A percentile compares a stretch with the other conserved stretches of the same genome.
Conservation (phyloP, 2,113 vertebrate genomes). For the Osmerus mordax region DNA sequence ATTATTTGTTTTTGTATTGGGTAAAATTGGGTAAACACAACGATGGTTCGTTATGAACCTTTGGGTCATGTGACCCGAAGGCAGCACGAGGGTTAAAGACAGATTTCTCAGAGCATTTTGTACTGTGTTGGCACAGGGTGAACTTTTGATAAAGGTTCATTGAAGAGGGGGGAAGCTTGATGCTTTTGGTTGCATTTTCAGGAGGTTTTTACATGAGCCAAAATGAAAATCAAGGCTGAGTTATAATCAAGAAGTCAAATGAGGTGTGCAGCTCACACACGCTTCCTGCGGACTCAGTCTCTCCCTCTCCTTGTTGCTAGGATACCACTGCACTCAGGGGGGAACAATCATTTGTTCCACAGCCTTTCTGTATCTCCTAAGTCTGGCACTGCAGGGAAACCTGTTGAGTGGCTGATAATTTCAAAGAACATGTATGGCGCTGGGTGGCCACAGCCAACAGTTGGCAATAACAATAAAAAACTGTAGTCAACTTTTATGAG, state of each 20-base stretch:
- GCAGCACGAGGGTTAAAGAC: no score
- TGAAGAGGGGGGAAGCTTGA: slow-evolving; percentile 17
- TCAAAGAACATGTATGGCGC: neutral
- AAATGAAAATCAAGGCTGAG: slow-evolving; percentile 27
- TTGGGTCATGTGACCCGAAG: no score
- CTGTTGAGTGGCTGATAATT: slow-evolving; percentile 11
- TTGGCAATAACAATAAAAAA: neutral
- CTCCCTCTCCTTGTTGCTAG: slow-evolving; percentile 51
- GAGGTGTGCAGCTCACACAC: slow-evolving; percentile 30
- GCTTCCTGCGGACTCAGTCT: neutral
- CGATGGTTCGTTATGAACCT: no score
- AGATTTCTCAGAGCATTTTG: slow-evolving; percentile 33
- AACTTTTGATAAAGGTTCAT: neutral
- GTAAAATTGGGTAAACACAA: no score
- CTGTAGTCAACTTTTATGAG: slow-evolving; percentile 9
- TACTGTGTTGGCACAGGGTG: slow-evolving; percentile 31
- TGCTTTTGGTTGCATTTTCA: slow-evolving; percentile 45
- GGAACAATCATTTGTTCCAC: slow-evolving; percentile 44
- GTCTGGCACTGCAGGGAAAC: slow-evolving; percentile 14
- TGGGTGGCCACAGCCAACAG: slow-evolving; percentile 19
- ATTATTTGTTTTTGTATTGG: no score
- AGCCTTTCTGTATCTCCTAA: slow-evolving; percentile 5
- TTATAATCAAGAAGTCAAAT: slow-evolving; percentile 49
- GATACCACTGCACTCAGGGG: slow-evolving; percentile 44
- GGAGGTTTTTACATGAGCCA: slow-evolving; percentile 19